A percentile compares a stretch with the other conserved stretches of the same genome.
Evolutionary conservation across 2,113 vertebrate genomes (phyloP).

Genomic region (Scomber japonicus): DNA sequence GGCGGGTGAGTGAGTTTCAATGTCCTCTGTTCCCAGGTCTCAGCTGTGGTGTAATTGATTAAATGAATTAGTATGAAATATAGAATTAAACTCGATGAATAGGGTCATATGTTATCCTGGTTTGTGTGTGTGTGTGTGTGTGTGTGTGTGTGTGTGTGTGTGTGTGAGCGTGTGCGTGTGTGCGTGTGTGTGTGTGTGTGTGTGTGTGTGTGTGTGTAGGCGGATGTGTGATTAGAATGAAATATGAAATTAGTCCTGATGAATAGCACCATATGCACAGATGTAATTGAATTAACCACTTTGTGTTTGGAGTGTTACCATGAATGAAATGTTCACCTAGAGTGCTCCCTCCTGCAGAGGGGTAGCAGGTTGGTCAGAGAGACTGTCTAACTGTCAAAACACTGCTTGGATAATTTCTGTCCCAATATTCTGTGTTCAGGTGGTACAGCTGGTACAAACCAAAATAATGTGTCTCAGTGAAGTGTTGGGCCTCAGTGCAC

Average conservation of each 20-base stretch:
- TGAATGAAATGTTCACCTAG: constrained; percentile 54
- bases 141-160: constrained; percentile 2
- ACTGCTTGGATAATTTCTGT: background rate
- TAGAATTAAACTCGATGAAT: constrained; percentile 68
- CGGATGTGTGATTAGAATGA: constrained; percentile 64
- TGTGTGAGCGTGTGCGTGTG: constrained; percentile 32
- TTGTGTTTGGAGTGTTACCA: constrained; percentile 51
- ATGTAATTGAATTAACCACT: constrained; percentile 72
- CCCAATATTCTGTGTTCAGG: constrained; percentile 25
- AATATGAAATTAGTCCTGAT: constrained; percentile 74
- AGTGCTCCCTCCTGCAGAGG: constrained; percentile 14
- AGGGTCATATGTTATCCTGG: constrained; percentile 53
- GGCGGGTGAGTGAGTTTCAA: constrained; percentile 21
- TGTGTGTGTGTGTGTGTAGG: constrained; percentile 2
- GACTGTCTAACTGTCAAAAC: constrained; percentile 7
- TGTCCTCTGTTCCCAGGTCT: constrained; percentile 47
- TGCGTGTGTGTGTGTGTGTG: background rate
- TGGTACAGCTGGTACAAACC: constrained; percentile 28
- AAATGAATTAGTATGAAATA: constrained; percentile 69
- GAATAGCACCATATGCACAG: constrained; percentile 57
- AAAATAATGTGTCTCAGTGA: constrained; percentile 1
- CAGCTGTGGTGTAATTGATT: constrained; percentile 77
- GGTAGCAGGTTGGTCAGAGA: background rate
- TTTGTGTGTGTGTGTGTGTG: background rate
- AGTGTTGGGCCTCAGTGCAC: background rate